Evolutionary conservation across 2,888 invertebrate species (phyloP), one percentile per base, ranked within the genome.

Genomic region (Rambutsinella grinnellia): DNA sequence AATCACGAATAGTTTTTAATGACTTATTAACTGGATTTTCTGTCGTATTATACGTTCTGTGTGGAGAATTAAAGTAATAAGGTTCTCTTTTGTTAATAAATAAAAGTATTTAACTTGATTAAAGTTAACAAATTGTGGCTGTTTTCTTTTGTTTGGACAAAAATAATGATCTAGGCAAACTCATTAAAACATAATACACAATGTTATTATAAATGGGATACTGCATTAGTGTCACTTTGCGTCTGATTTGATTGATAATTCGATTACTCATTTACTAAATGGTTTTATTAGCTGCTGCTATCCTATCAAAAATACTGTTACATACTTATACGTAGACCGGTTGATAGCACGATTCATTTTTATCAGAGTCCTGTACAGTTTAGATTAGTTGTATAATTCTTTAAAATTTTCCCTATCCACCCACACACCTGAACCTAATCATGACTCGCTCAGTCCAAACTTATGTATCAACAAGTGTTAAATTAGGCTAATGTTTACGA

Each of bases 301-400:
- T 65, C 72, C 72, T 72, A 72, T 66, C 63, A 72, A 72, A 72
- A 72, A 72, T 72, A 72, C 72, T 72, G 72, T 58, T 72, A 60
- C 65, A 47, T 67, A 51, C 13, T 36, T 5, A 36, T 36, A 36
- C 36, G 36, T 71, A 72, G 65, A 66, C 72, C 65, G 57, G 28
- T 21, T 60, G 57, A 60, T 58, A 65, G 60, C 58, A 72, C 65
- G 53, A 65, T 65, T 69, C 24, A 62, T 57, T 44, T 49, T 19
- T 66, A 53, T 24, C 56, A 36, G 6, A 36, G 13, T 36, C 36
- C 36, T 36, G 5, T 36, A n/a, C 3, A 54, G 6, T 54, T 24
- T 49, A 46, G 47, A n/a, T 53, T 49, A 49, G 54, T 56, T 69
- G 28, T 61, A 61, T 47, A 19, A 68, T 44, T 62, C 44, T 47